These are phyloP conservation scores for Neodiprion fabricii DNA, from an alignment of 1,140 invertebrate genomes.

Conservation along the genomic window DNA sequence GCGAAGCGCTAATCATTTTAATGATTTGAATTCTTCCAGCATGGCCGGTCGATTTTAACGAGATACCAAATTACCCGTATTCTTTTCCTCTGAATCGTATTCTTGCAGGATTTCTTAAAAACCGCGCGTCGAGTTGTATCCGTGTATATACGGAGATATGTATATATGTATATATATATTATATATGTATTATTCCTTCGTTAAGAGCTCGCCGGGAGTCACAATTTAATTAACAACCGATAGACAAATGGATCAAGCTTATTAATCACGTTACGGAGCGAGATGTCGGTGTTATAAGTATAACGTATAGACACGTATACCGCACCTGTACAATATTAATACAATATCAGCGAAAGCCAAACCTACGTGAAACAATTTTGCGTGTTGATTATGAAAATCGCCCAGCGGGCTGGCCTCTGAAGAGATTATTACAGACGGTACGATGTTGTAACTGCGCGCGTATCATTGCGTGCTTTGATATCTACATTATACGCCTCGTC, in stretches of 20 bases:
- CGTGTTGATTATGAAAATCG: background rate
- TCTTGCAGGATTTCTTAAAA: too few relatives aligned
- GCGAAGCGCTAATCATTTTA: background rate
- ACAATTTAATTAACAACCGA: slow-evolving; percentile 1
- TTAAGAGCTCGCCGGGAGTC: background rate
- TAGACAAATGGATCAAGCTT: slow-evolving; percentile 1
- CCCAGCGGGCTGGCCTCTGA: too few relatives aligned
- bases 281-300: too few relatives aligned
- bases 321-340: too few relatives aligned
- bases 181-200: background rate
- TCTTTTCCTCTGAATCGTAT: too few relatives aligned
- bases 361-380: background rate
- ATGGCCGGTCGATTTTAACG: background rate
- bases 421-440: too few relatives aligned
- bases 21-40: background rate
- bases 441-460: too few relatives aligned
- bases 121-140: too few relatives aligned
- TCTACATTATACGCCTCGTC: background rate
- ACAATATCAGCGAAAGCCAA: background rate
- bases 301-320: too few relatives aligned
- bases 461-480: background rate
- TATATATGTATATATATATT: too few relatives aligned
- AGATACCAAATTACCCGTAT: background rate
- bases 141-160: too few relatives aligned
- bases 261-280: background rate